Evolutionary conservation across 2,113 vertebrate genomes (phyloP).

Genomic region (Thermophis baileyi): DNA sequence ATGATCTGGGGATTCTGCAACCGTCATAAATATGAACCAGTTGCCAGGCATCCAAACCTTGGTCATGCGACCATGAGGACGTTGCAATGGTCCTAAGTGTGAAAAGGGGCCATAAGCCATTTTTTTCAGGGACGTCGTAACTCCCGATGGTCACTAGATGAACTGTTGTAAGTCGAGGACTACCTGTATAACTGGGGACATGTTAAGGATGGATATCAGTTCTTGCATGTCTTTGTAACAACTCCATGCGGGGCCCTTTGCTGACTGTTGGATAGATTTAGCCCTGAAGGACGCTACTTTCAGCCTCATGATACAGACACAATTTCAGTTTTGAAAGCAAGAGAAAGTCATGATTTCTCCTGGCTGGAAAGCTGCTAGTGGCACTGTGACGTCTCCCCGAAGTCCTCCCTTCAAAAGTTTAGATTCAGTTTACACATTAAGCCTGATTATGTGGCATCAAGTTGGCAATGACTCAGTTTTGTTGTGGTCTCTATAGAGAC

Average conservation of each 20-base stretch:
- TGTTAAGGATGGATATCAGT: background rate
- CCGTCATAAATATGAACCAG: no score
- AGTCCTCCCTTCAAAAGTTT: background rate
- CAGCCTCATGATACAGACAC: background rate
- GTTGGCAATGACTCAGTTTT: background rate
- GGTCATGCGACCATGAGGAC: no score
- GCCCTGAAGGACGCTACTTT: background rate
- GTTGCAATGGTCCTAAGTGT: no score
- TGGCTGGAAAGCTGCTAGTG: background rate
- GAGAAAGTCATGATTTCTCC: background rate
- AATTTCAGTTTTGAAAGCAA: background rate
- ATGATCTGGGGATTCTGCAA: no score
- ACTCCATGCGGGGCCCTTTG: background rate
- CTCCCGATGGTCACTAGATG: no score
- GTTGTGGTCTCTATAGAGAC: background rate
- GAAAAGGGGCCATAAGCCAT: no score
- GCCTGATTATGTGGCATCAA: background rate
- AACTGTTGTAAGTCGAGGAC: background rate
- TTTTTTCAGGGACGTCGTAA: no score
- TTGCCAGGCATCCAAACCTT: no score
- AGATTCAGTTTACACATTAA: background rate
- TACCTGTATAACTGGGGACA: background rate
- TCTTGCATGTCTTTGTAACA: background rate
- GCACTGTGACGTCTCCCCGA: background rate
- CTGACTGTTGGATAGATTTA: background rate